Evolutionary conservation across 2,888 invertebrate species (phyloP).

Genomic region (Anthophora plumipes): DNA sequence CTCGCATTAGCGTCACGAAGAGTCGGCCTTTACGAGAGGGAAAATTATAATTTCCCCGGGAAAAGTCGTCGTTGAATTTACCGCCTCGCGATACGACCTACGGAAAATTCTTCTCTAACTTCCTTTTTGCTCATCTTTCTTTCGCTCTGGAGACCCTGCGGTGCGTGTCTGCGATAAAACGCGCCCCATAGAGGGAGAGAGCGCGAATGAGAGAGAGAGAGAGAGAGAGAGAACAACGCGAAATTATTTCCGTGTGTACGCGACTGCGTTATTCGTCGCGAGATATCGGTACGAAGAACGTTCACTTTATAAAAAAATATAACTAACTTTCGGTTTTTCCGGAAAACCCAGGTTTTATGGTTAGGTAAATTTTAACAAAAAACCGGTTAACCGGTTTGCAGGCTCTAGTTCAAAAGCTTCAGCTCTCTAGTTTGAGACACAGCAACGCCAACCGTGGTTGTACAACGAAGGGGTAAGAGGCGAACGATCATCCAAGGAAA

Average conservation of each 20-base stretch:
- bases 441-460: too few species aligned
- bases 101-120: slow-evolving; percentile 4
- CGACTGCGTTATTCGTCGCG: slow-evolving; percentile 29
- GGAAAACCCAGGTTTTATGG: too few species aligned
- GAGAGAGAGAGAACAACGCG: background rate
- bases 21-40: slow-evolving; percentile 71
- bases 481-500: slow-evolving; percentile 37
- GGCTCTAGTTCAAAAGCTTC: too few species aligned
- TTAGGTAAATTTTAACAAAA: too few species aligned
- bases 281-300: slow-evolving; percentile 30
- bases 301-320: slow-evolving; percentile 1
- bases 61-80: slow-evolving; percentile 74
- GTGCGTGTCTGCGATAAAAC: slow-evolving; percentile 52
- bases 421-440: too few species aligned
- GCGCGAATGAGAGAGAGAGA: too few species aligned
- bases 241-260: slow-evolving; percentile 59
- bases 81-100: slow-evolving; percentile 65
- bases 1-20: slow-evolving; percentile 75
- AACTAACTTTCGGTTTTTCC: too few species aligned
- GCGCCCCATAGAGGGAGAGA: too few species aligned
- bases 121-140: background rate
- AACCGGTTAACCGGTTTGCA: too few species aligned
- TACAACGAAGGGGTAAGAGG: too few species aligned
- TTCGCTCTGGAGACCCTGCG: background rate
- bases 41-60: slow-evolving; percentile 78